A percentile compares a stretch with the other conserved stretches of the same genome.
These are phyloP conservation scores for Epinotia brunnichana DNA, from an alignment of 2,888 invertebrate genomes.

Conservation along the genomic window DNA sequence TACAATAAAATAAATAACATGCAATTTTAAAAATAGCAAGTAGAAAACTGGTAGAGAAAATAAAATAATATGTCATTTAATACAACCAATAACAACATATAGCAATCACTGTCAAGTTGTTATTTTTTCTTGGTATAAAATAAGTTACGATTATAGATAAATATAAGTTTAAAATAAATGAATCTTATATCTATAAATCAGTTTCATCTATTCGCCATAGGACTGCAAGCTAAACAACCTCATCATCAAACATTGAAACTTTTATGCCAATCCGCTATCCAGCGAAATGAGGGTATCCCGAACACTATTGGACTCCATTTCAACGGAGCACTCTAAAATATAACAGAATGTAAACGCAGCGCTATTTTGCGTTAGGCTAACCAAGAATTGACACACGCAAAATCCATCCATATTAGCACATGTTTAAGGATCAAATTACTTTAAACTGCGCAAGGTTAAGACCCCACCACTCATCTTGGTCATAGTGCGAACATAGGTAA, in stretches of 20 bases:
- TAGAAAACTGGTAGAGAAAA: no score
- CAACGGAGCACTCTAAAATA: slow-evolving; percentile 37
- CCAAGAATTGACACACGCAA: background rate
- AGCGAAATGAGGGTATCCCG: slow-evolving; percentile 29
- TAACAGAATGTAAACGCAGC: slow-evolving; percentile 26
- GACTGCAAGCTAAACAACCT: background rate
- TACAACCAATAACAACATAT: no score
- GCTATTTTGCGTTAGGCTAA: slow-evolving; percentile 17
- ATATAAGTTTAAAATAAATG: no score
- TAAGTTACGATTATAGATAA: no score
- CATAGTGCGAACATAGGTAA: slow-evolving; percentile 40
- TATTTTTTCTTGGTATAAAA: no score
- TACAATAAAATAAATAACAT: no score
- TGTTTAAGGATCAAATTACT: background rate
- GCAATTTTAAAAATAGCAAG: no score
- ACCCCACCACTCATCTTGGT: slow-evolving; percentile 36
- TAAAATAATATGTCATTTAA: no score
- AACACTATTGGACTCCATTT: slow-evolving; percentile 28
- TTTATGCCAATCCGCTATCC: slow-evolving; percentile 16
- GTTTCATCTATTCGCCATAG: background rate
- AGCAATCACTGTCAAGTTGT: no score
- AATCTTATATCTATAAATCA: background rate
- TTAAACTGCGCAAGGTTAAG: background rate
- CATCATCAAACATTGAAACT: slow-evolving; percentile 28
- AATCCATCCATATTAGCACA: background rate